Evolutionary conservation across 2,888 invertebrate genomes (phyloP), one percentile per base, ranked within the genome.

Genomic region (Drosophila mettleri): DNA sequence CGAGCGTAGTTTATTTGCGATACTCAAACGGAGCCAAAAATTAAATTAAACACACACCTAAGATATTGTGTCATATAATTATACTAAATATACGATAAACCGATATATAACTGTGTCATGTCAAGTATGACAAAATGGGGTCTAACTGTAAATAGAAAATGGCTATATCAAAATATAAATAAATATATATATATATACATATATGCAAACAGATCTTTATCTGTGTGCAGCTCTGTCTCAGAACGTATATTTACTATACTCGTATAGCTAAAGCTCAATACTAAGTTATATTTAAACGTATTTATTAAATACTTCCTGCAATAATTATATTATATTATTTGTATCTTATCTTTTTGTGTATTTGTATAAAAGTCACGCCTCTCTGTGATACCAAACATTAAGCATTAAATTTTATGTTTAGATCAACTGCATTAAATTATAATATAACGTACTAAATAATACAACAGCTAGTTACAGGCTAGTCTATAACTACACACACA

Each of bases 321-420:
- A 73, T 64, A 72, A 58, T 79, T 63, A 39, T 68, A 71, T 71
- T 73, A 67, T 39, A 14, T 41, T 8, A 8, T 65, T 68, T 70
- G 70, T 70, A 70, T 66, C 52, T 60, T 58, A 53, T 78, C 63
- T 61, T 73, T 65, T 87, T 67, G 52, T 69, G 78, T 84, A 70
- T 81, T 81, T 78, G 83, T 80, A 83, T 75, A 78, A 89, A 90
- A 89, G 90, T 90, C 90, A 90, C 90, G 91, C 85, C 90, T 90
- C 90, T 90, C 91, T 91, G 89, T 91, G 91, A 91, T 91, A 90
- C 90, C 90, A 89, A 88, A 85, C 79, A 88, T 88, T 86, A 86
- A 85, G 89, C 74, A 81, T 88, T 85, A 85, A 16, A 82, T 20
- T 78, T 85, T 88, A 84, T 84, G 74, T 85, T 85, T 86, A 88